Conservation (phyloP, 1,140 invertebrate genomes). For the Drosophila malerkotliana region DNA sequence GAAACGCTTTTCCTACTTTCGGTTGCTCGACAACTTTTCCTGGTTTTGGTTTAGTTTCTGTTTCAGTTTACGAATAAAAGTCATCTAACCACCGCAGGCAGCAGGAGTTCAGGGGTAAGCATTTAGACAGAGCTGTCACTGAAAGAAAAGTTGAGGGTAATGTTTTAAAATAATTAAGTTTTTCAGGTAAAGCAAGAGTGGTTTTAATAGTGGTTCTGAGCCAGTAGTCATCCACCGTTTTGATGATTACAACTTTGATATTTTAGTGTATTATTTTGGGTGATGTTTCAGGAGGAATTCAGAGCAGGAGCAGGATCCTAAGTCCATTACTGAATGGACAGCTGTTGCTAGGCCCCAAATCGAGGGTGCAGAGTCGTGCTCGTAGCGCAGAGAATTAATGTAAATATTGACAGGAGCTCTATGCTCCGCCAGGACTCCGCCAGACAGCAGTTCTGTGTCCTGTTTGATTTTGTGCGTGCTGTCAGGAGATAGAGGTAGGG, state of each 20-base stretch:
- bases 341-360: conserved; percentile 37
- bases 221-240: too few species aligned
- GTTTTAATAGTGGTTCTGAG: too few species aligned
- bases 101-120: conserved; percentile 10
- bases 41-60: conserved; percentile 46
- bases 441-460: conserved; percentile 11
- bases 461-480: conserved; percentile 48
- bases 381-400: conserved; percentile 63
- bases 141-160: not conserved
- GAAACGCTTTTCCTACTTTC: conserved; percentile 44
- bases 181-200: too few species aligned
- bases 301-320: conserved; percentile 11
- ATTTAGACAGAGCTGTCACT: conserved; percentile 8
- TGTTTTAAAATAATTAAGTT: too few species aligned
- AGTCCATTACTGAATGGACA: conserved; percentile 45
- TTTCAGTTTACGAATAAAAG: conserved; percentile 77
- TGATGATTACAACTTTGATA: too few species aligned
- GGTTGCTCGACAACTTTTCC: conserved; percentile 46
- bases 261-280: conserved; percentile 1
- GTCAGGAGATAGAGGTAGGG: not conserved
- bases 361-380: conserved; percentile 19
- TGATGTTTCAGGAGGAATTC: conserved; percentile 3
- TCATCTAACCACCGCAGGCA: conserved; percentile 58
- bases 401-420: conserved; percentile 74
- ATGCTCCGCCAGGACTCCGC: conserved; percentile 35